Base-by-base conservation (phyloP, 2,888 invertebrate genomes). In the Drosophila barbarae region DNA sequence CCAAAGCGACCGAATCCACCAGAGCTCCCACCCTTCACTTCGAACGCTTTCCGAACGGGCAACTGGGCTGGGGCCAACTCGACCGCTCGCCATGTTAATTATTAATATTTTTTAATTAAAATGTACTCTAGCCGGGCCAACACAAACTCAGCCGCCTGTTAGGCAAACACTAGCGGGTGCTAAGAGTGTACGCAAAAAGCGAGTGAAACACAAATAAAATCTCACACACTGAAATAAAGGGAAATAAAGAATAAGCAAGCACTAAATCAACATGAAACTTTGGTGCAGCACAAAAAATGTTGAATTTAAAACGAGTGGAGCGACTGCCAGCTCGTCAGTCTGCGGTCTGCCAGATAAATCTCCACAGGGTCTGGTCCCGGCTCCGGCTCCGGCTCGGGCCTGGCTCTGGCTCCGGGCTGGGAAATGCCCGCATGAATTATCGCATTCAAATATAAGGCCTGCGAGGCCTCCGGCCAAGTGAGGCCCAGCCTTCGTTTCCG, bases 31-130 rank as follows among this genome's bases (percentile, higher is more conserved):
- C 36, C 42, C 50, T 42, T 54, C 34, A 39, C 47, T 51, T 46
- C 42, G 38, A 66, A 28, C 55, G 55, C 36, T 28, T 36, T 38
- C 5, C 36, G 30, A 13, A 13, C 13, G 46, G 26, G 15, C 18
- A 15, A 5, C 13, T 18, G 8, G 18, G 15, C 30, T 9, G 9
- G 5, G 5, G 10, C 6, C 46, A 5, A 18, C 46, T 46, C 21
- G 41, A 34, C 61, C 46, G 65, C 61, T 52, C 13, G 60, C 61
- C 49, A 55, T 69, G 72, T 67, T 79, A 82, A 79, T 83, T 76
- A 71, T 71, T 68, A 78, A 83, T 69, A 84, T 74, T 73, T 77
- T 82, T 80, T 80, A 84, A 84, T 84, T 81, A 84, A 84, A 84
- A 81, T 69, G 66, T 84, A 69, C 66, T 66, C 58, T 42, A 42